Percentiles rank a stretch among this genome's conserved stretches.
These are phyloP conservation scores for Periophthalmus magnuspinnatus DNA, from an alignment of 2,797 vertebrate genomes.

Conservation along the genomic window DNA sequence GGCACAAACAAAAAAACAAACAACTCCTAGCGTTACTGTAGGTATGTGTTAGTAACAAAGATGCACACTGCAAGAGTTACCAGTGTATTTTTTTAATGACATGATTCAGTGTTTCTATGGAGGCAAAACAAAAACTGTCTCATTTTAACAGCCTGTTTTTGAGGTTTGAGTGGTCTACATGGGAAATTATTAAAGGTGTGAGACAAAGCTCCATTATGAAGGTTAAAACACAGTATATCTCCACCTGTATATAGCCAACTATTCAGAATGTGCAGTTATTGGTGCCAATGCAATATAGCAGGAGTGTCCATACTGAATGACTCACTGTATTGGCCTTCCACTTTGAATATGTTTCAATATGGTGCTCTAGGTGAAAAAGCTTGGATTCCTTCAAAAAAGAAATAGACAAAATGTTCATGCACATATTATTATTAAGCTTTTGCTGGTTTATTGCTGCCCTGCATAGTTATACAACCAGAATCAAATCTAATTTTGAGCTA, in stretches of 20 bases:
- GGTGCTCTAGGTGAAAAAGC: no score
- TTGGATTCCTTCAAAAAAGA: no score
- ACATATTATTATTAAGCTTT: no score
- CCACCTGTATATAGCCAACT: neutral
- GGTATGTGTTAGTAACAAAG: slow-evolving; percentile 1
- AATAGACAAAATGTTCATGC: no score
- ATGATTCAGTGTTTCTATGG: neutral
- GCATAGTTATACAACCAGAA: neutral
- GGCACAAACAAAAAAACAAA: slow-evolving; percentile 21
- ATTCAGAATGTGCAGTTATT: neutral
- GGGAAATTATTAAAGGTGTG: no score
- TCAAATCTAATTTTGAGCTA: neutral
- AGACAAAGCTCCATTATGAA: no score
- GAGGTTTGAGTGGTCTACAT: neutral
- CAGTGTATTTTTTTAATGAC: neutral
- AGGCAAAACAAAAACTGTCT: neutral
- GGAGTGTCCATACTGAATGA: no score
- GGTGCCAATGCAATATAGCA: no score
- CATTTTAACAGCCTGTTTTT: neutral
- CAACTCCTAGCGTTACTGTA: neutral
- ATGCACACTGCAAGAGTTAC: neutral
- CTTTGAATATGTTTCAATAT: no score
- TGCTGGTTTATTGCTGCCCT: neutral
- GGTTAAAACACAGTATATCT: neutral
- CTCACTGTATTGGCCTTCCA: no score